Conservation (phyloP, 2,113 vertebrate species). For the Gasterosteus aculeatus region DNA sequence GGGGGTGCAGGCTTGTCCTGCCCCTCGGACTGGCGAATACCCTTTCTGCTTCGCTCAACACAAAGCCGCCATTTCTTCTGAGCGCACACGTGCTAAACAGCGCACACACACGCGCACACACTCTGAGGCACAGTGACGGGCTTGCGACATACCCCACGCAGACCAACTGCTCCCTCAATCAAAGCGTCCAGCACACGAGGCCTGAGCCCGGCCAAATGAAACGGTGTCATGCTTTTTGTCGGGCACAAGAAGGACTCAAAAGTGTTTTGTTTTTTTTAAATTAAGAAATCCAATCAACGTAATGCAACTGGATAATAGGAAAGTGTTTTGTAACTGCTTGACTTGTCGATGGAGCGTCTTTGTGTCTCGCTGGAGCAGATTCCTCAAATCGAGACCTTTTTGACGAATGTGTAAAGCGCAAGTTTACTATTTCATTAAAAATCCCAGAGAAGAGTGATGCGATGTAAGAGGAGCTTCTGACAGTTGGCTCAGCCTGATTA, state of each 20-base stretch:
- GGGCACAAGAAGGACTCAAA: not conserved
- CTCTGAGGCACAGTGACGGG: conserved; percentile 36
- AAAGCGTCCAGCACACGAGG: conserved; percentile 29
- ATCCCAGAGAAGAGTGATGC: conserved; percentile 48
- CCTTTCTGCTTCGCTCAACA: conserved; percentile 40
- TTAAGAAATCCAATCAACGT: conserved; percentile 6
- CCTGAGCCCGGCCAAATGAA: conserved; percentile 1
- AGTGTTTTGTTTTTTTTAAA: too few species aligned
- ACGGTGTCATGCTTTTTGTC: conserved; percentile 14
- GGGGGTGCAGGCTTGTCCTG: conserved; percentile 44
- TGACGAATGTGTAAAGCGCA: conserved; percentile 22
- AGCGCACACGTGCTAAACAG: conserved; percentile 58
- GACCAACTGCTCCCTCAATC: conserved; percentile 71
- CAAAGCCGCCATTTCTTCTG: conserved; percentile 66
- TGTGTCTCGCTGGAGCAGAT: not conserved
- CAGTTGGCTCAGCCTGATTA: conserved; percentile 69
- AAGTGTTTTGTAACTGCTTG: not conserved
- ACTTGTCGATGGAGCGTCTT: not conserved
- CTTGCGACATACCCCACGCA: conserved; percentile 63
- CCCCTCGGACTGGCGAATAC: conserved; percentile 48
- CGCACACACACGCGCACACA: conserved; percentile 33
- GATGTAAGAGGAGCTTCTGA: conserved; percentile 68
- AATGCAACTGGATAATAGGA: conserved; percentile 3
- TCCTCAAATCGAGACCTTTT: conserved; percentile 24
- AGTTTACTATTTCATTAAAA: conserved; percentile 53